Evolutionary conservation across 2,113 vertebrate species (phyloP).

Genomic region (Nothocercus nigrocapillus): DNA sequence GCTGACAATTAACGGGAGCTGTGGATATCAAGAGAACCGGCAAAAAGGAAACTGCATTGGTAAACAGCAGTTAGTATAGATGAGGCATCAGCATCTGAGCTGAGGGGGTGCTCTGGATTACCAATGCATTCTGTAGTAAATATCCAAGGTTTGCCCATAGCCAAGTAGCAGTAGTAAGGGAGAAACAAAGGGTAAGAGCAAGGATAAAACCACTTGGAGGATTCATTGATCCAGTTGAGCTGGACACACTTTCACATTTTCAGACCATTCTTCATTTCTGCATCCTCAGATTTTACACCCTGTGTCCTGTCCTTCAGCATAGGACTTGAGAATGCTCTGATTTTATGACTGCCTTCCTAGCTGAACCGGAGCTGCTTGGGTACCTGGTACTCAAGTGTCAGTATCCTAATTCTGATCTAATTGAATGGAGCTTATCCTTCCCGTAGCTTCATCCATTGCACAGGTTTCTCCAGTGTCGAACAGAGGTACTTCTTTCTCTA

Average conservation of each 20-base stretch:
- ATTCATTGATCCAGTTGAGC: not conserved
- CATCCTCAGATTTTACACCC: not conserved
- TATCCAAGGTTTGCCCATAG: not conserved
- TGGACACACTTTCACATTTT: not conserved
- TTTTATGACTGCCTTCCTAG: not conserved
- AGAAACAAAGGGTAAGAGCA: not conserved
- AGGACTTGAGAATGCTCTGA: not conserved
- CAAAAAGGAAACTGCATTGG: not conserved
- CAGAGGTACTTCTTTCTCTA: not conserved
- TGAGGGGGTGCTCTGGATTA: not conserved
- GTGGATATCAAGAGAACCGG: fast-evolving
- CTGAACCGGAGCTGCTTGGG: not conserved
- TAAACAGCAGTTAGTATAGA: no score
- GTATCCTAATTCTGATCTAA: not conserved
- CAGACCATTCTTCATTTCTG: not conserved
- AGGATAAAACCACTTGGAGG: not conserved
- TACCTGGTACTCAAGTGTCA: not conserved
- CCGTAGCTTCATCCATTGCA: not conserved
- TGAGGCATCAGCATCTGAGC: not conserved
- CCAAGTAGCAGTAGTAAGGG: not conserved
- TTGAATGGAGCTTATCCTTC: not conserved
- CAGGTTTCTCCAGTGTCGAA: not conserved
- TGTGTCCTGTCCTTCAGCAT: not conserved
- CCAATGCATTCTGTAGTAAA: fast-evolving
- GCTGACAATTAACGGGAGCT: not conserved